Evolutionary conservation across 1,140 invertebrate genomes (phyloP), one percentile per base, ranked within the genome.

Genomic region (Caenorhabditis briggsae): DNA sequence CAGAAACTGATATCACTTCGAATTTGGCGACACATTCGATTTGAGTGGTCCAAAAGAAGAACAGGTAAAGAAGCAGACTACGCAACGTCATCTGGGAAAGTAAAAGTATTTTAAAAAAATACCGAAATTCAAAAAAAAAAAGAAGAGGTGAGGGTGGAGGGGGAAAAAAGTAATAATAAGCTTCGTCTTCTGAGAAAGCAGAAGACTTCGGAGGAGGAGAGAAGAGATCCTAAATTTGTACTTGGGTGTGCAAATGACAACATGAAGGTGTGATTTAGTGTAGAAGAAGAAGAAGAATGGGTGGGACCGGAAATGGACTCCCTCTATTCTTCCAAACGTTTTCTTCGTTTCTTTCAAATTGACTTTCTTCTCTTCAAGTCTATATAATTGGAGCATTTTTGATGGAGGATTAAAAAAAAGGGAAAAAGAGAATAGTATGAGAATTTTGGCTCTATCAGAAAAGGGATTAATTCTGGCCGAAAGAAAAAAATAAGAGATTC

Each of bases 1-100:
- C 64, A 50, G 86, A 78, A 18, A 87, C 83, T 9, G 82, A 56
- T n/a, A 83, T 87, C 12, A 83, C 55, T 82, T 87, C 86, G 55
- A 87, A 87, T 14, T 82, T 58, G 23, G 86, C 86, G 46, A 87
- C 86, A n/a, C 53, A 53, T 46, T 70, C 16, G 1, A 70, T 16
- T 25, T 18, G 23, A 5, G 7, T 53, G 50, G n/a, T 56, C 16
- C 12, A 50, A 11, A 70, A 46, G 48, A 85, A 5, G 6, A 78
- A 8, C 6, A 85, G 41, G 2, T 33, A 20, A 14, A 56, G 25
- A 12, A 2, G 46, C n/a, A n/a, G n/a, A n/a, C n/a, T n/a, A 78
- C 20, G 43, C 70, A n/a, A 78, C 46, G 43, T 48, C 70, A 78
- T 78, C 70, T 78, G 70, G 41, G 50, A 78, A 50, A 1, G 23